Conservation (phyloP, 1,140 invertebrate species). For the Agrypnia vestita region DNA sequence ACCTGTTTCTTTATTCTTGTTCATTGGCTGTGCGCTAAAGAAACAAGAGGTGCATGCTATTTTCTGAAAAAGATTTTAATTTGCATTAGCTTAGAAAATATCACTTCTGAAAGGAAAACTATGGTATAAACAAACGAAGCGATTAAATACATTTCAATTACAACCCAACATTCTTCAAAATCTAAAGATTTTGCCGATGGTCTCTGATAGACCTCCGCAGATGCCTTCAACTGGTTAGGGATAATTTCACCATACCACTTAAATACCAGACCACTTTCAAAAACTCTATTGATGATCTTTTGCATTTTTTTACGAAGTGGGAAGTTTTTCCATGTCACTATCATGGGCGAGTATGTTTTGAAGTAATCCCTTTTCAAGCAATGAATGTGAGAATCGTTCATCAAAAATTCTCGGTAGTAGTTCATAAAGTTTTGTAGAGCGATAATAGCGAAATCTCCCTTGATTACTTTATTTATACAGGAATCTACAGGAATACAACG, state of each 20-base stretch:
- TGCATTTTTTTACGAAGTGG: background rate
- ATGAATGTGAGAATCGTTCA: background rate
- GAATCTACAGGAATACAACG: background rate
- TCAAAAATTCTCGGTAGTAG: background rate
- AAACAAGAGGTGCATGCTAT: too few relatives aligned
- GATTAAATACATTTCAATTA: background rate
- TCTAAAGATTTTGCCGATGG: background rate
- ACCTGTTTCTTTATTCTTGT: too few relatives aligned
- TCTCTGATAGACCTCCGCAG: background rate
- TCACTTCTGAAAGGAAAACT: background rate
- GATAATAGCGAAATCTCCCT: conserved; percentile 7
- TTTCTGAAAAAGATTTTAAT: too few relatives aligned
- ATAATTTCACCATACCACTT: background rate
- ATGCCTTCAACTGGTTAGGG: too few relatives aligned
- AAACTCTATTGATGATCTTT: background rate
- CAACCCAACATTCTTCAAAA: background rate
- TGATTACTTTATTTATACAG: background rate
- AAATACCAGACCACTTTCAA: conserved; percentile 4
- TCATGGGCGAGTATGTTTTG: background rate
- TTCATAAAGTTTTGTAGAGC: background rate
- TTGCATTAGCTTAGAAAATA: background rate
- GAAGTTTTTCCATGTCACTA: background rate
- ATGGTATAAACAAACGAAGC: background rate
- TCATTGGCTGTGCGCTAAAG: too few relatives aligned
- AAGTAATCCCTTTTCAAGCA: background rate